These are phyloP conservation scores for Rallus limicola DNA, from an alignment of 2,113 vertebrate genomes.

Conservation along the genomic window DNA sequence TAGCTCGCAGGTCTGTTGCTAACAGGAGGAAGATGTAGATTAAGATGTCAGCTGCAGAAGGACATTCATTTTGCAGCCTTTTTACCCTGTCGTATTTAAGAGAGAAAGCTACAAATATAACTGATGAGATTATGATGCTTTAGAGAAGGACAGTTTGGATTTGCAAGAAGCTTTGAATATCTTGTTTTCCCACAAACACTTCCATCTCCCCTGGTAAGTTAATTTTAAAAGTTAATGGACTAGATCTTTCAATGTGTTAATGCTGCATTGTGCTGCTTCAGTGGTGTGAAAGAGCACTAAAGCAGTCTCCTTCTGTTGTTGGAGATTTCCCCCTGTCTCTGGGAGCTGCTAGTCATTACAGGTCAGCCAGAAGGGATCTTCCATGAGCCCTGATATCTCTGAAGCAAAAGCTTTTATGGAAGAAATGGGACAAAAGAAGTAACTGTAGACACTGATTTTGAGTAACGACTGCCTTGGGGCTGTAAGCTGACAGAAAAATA, in stretches of 20 bases:
- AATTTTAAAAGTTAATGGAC: constrained; percentile 39
- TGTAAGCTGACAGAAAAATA: neutral
- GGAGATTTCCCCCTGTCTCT: neutral
- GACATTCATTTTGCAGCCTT: constrained; percentile 24
- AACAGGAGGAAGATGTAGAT: neutral
- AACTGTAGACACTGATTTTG: neutral
- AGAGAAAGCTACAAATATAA: neutral
- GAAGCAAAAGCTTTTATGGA: neutral
- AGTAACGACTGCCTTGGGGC: neutral
- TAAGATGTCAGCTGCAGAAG: neutral
- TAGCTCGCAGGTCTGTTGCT: neutral
- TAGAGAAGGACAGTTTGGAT: neutral
- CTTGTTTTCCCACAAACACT: neutral
- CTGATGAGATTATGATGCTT: neutral
- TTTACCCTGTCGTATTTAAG: neutral
- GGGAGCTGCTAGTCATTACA: neutral
- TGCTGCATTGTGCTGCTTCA: neutral
- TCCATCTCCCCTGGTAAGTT: neutral
- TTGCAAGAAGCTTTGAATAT: neutral
- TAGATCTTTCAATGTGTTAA: neutral
- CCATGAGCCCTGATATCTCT: neutral
- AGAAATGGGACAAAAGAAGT: neutral
- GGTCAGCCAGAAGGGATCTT: neutral
- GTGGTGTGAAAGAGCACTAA: neutral
- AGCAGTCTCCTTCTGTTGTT: neutral